Evolutionary conservation across 1,140 invertebrate species (phyloP), one percentile per base, ranked within the genome.

Genomic region (Papilio xuthus): DNA sequence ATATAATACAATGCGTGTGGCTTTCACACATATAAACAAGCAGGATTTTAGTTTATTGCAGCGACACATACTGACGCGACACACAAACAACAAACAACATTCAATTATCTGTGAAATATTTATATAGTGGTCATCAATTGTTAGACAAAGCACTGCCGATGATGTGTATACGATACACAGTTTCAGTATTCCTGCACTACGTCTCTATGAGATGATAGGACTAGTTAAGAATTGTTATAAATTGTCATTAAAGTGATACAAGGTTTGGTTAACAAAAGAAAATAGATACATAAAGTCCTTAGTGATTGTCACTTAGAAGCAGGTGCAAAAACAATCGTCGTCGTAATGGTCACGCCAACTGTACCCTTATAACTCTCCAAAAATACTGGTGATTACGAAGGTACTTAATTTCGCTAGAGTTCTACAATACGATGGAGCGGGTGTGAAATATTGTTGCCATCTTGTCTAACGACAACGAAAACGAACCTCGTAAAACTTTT

Each of bases 1-100:
- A 50, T 12, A 50, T 50, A 50, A 50, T 50, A 4, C 15, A 50
- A 4, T 50, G 47, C 18, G 47, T n/a, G 47, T 50, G 47, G 15
- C 13, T 50, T 12, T 50, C 6, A 50, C 47, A n/a, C 47, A 6
- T 3, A 50, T 50, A 50, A 50, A 53, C n/a, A 53, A 53, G 8
- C 50, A 20, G 4, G 50, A 53, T 13, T 12, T 50, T 18, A 53
- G n/a, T 53, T 53, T 4, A 18, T n/a, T n/a, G 18, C 18, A 44
- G 44, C 9, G 44, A 44, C 44, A 44, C 13, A 15, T 12, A 44
- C 44, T 44, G 1, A 1, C 44, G 44, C 9, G 50, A n/a, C 18
- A 20, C 50, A 53, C 50, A 53, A 53, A 53, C 50, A 53, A 53
- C 50, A 53, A 53, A 53, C 50, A 53, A 53, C 50, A 53, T 4